A percentile compares a stretch with the other conserved stretches of the same genome.
Conservation (phyloP, 2,888 invertebrate species). For the Machimus rusticus region DNA sequence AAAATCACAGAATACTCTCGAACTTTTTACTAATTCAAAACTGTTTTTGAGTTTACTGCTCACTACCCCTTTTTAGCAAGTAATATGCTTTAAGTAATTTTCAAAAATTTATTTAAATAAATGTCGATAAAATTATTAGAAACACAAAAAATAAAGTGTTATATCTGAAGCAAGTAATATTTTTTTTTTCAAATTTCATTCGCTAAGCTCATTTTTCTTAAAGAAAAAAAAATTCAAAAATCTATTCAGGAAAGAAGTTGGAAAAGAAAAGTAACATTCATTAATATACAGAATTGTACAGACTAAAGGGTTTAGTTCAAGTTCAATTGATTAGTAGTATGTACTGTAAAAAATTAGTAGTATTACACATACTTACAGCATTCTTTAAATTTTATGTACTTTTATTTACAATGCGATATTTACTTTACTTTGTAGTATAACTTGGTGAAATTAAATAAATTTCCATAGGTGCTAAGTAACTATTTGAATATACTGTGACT, state of each 20-base stretch:
- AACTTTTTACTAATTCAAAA: too few relatives aligned
- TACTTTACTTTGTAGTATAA: neutral
- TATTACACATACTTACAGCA: neutral
- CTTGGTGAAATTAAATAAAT: neutral
- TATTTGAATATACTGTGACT: neutral
- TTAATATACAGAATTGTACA: neutral
- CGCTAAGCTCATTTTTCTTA: neutral
- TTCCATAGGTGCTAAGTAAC: neutral
- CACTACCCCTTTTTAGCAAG: neutral
- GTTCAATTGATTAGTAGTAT: neutral
- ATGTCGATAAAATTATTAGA: neutral
- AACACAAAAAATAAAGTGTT: neutral
- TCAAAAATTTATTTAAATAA: neutral
- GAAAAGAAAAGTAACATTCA: neutral
- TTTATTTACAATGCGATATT: neutral
- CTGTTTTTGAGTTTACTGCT: neutral
- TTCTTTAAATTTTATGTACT: neutral
- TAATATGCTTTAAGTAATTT: neutral
- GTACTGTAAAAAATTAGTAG: neutral
- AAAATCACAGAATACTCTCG: too few relatives aligned
- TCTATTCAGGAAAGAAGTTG: neutral
- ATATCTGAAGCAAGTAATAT: neutral
- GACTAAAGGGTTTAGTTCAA: neutral
- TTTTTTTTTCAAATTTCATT: neutral
- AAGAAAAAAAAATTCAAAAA: neutral